phyloP scores from a whole-genome alignment of 1,140 invertebrate genomes.

The Antheraea mylitta region DNA sequence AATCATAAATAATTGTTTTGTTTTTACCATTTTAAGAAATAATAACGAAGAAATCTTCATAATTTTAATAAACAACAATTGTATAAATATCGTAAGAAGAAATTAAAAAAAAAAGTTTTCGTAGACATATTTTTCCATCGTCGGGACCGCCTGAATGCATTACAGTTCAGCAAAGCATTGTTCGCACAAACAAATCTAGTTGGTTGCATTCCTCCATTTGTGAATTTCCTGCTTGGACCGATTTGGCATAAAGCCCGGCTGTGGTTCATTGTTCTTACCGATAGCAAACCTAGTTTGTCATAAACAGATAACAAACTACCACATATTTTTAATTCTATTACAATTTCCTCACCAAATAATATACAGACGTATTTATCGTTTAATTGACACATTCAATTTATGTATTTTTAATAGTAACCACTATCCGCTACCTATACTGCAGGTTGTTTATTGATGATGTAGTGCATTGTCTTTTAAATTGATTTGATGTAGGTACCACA shows the following conservation, averaged over 20 bases:
- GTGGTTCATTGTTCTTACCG: constrained; percentile 6
- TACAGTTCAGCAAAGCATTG: constrained; percentile 1
- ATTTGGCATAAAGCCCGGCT: constrained; percentile 11
- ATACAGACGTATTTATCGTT: too few relatives aligned
- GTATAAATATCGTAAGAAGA: too few relatives aligned
- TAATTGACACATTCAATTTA: too few relatives aligned
- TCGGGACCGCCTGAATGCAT: background rate
- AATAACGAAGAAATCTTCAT: too few relatives aligned
- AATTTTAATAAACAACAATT: too few relatives aligned
- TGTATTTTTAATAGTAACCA: too few relatives aligned
- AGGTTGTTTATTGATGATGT: too few relatives aligned
- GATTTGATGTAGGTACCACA: too few relatives aligned
- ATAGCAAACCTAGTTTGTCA: constrained; percentile 4
- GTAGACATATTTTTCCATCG: background rate
- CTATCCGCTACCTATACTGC: too few relatives aligned
- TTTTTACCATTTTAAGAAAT: too few relatives aligned
- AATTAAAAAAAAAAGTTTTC: background rate
- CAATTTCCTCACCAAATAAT: background rate
- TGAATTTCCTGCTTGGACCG: constrained; percentile 6
- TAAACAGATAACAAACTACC: background rate
- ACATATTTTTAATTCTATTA: background rate
- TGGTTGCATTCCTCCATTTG: constrained; percentile 7
- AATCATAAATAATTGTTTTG: too few relatives aligned
- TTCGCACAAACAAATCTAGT: constrained; percentile 4
- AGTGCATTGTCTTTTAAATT: too few relatives aligned